These are phyloP conservation scores for Nowickia ferox DNA, from an alignment of 2,888 invertebrate genomes.

Conservation along the genomic window DNA sequence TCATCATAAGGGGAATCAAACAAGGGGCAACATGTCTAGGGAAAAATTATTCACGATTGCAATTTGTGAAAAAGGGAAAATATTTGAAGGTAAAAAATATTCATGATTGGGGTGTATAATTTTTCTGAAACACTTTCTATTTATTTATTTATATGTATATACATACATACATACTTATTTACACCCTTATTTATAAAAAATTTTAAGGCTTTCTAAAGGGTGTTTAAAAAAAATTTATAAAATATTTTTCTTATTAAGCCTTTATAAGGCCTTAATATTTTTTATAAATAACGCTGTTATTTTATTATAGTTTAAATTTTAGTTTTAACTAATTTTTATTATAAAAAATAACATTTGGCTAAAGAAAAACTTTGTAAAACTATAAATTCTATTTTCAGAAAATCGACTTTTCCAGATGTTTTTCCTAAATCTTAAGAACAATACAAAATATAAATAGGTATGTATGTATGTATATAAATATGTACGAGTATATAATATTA, in stretches of 20 bases:
- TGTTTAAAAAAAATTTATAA: too few species aligned
- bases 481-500: too few species aligned
- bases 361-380: too few species aligned
- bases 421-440: background rate
- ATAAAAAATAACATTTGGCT: background rate
- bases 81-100: too few species aligned
- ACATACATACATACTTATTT: background rate
- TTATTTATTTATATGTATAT: background rate
- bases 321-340: background rate
- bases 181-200: background rate
- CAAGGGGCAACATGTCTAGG: too few species aligned
- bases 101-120: too few species aligned
- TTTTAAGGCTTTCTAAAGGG: background rate
- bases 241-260: too few species aligned
- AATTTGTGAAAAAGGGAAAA: too few species aligned
- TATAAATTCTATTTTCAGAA: background rate
- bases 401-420: constrained; percentile 2
- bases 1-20: too few species aligned
- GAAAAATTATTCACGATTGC: too few species aligned
- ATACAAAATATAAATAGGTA: background rate
- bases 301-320: background rate
- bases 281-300: background rate
- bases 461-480: background rate
- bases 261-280: too few species aligned
- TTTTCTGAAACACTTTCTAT: too few species aligned